phyloP scores from a whole-genome alignment of 2,888 invertebrate species.

The Thecophora atra region DNA sequence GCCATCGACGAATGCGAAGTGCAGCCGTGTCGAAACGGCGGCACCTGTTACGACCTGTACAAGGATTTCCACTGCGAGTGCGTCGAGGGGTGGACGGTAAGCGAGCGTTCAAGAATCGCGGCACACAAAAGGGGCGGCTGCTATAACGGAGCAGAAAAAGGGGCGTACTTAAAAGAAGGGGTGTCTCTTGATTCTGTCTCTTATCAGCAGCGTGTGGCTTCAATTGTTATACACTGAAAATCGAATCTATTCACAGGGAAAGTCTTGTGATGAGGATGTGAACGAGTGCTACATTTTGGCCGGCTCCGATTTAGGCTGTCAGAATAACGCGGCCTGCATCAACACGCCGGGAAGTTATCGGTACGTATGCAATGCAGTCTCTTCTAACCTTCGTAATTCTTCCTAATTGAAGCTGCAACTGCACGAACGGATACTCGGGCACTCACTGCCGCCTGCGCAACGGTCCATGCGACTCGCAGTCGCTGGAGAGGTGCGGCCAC shows the following conservation, averaged over 20 bases:
- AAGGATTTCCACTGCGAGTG: slow-evolving; percentile 81
- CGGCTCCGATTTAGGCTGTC: slow-evolving; percentile 89
- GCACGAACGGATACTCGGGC: slow-evolving; percentile 81
- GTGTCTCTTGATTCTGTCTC: neutral
- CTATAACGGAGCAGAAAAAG: neutral
- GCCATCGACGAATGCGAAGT: slow-evolving; percentile 49
- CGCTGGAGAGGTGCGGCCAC: slow-evolving; percentile 84
- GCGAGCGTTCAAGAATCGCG: slow-evolving; percentile 32
- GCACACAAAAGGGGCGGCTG: neutral
- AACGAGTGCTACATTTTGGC: slow-evolving; percentile 84
- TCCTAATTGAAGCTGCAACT: slow-evolving; percentile 72
- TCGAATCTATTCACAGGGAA: slow-evolving; percentile 70
- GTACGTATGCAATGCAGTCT: slow-evolving; percentile 62
- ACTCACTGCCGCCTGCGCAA: slow-evolving; percentile 80
- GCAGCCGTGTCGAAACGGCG: slow-evolving; percentile 78
- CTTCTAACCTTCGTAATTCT: neutral
- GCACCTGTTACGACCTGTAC: slow-evolving; percentile 79
- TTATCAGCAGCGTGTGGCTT: neutral
- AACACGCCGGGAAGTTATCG: slow-evolving; percentile 83
- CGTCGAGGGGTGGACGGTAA: slow-evolving; percentile 73
- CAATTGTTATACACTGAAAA: too few relatives aligned
- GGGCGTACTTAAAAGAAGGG: neutral
- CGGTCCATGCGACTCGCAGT: slow-evolving; percentile 76
- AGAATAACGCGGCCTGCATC: slow-evolving; percentile 85
- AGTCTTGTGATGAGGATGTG: slow-evolving; percentile 80